A percentile compares a stretch with the other conserved stretches of the same genome.
Evolutionary conservation across 2,888 invertebrate species (phyloP).

Genomic region (Acanthosepion esculentum): DNA sequence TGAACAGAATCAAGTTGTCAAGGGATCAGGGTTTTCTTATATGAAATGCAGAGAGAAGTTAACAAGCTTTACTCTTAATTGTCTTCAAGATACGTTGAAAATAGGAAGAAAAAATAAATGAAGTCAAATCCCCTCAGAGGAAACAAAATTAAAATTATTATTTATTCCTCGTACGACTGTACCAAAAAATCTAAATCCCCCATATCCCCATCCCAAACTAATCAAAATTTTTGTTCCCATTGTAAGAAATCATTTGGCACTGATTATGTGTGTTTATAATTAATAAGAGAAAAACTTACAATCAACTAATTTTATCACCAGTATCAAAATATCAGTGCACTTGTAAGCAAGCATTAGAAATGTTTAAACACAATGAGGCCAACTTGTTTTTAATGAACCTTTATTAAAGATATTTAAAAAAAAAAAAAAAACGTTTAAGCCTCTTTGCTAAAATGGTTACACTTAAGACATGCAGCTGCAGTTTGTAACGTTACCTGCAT

Average conservation of each 20-base stretch:
- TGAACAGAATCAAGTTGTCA: not conserved
- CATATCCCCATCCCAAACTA: not conserved
- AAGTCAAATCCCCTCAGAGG: not conserved
- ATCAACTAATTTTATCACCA: constrained; percentile 9
- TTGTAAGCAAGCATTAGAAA: not conserved
- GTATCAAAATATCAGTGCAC: not conserved
- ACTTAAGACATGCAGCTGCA: not conserved
- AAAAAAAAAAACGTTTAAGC: not conserved
- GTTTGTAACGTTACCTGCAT: not conserved
- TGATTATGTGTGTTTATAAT: not conserved
- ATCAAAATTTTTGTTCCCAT: not conserved
- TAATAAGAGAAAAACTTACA: not conserved
- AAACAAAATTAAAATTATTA: not conserved
- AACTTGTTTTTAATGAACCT: too few relatives aligned
- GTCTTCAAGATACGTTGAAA: not conserved
- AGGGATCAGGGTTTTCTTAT: not conserved
- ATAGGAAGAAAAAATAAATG: not conserved
- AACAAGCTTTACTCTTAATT: not conserved
- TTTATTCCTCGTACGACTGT: not conserved
- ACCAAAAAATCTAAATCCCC: not conserved
- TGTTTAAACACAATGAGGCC: too few relatives aligned
- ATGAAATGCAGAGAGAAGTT: not conserved
- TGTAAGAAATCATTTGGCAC: not conserved
- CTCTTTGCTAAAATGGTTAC: not conserved
- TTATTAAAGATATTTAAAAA: not conserved